Percentiles rank a stretch among this genome's conserved stretches.
phyloP scores from a whole-genome alignment of 2,888 invertebrate genomes.

The Spisula solida region DNA sequence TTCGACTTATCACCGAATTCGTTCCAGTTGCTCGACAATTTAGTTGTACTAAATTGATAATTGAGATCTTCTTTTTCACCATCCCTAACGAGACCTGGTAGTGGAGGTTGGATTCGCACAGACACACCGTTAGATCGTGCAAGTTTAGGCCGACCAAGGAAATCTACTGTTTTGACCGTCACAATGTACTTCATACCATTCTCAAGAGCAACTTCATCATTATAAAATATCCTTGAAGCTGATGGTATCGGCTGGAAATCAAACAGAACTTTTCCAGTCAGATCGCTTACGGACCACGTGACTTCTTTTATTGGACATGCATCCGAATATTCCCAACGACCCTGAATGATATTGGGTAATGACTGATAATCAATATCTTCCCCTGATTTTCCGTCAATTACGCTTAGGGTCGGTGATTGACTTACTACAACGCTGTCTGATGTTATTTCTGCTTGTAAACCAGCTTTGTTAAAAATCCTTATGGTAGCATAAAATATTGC shows the following conservation, averaged over 20 bases:
- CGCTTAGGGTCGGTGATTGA: constrained; percentile 64
- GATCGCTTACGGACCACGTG: constrained; percentile 72
- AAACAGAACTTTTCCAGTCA: constrained; percentile 71
- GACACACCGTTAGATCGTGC: constrained; percentile 76
- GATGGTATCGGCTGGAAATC: constrained; percentile 61
- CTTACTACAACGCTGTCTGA: constrained; percentile 75
- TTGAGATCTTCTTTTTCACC: constrained; percentile 74
- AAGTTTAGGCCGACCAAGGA: constrained; percentile 68
- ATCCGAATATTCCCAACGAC: constrained; percentile 77
- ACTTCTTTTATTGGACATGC: constrained; percentile 73
- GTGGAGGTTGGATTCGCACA: constrained; percentile 76
- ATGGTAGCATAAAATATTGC: constrained; percentile 47
- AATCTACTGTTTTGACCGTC: constrained; percentile 71
- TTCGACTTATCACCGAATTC: constrained; percentile 73
- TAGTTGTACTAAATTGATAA: constrained; percentile 71
- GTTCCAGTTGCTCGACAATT: constrained; percentile 78
- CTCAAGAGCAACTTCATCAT: constrained; percentile 73
- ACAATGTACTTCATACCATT: constrained; percentile 77
- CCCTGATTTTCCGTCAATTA: constrained; percentile 68
- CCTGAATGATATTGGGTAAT: constrained; percentile 70
- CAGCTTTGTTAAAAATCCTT: constrained; percentile 75
- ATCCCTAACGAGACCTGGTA: constrained; percentile 77
- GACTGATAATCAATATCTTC: constrained; percentile 74
- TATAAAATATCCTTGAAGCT: constrained; percentile 62
- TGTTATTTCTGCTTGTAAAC: constrained; percentile 63